Evolutionary conservation across 2,113 vertebrate species (phyloP).

Genomic region (Tympanuchus pallidicinctus): DNA sequence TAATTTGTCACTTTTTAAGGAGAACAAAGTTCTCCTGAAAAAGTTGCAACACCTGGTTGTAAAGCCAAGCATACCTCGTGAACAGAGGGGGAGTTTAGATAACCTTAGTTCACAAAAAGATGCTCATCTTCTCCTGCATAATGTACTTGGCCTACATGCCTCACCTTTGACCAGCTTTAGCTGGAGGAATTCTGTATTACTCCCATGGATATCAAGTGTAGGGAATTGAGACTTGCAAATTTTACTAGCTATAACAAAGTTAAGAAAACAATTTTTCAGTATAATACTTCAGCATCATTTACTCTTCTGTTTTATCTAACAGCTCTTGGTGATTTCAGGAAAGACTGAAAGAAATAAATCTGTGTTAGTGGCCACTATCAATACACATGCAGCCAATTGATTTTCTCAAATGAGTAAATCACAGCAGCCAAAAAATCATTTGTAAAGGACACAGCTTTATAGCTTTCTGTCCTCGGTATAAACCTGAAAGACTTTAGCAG

Average conservation of each 20-base stretch:
- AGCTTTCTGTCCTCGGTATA: not conserved
- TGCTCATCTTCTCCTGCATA: not conserved
- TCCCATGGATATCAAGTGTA: not conserved
- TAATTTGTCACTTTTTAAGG: not conserved
- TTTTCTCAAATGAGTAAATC: not conserved
- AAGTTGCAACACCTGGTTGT: not conserved
- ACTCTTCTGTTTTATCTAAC: not conserved
- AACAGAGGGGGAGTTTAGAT: not conserved
- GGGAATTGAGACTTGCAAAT: conserved; percentile 2
- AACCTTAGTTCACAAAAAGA: not conserved
- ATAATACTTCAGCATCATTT: not conserved
- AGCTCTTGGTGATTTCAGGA: not conserved
- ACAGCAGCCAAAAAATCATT: not conserved
- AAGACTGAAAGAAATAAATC: not conserved
- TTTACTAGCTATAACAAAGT: conserved; percentile 3
- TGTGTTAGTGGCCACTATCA: not conserved
- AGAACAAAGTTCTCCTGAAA: not conserved
- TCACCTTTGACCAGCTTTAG: not conserved
- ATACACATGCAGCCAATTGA: not conserved
- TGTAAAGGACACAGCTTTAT: not conserved
- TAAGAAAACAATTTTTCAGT: conserved; percentile 12
- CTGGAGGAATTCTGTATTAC: not conserved
- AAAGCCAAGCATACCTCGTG: not conserved
- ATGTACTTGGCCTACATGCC: not conserved
- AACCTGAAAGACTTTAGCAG: not conserved